Evolutionary conservation across 2,113 vertebrate species (phyloP).

Genomic region (Gnathonemus echidnorhynchus): DNA sequence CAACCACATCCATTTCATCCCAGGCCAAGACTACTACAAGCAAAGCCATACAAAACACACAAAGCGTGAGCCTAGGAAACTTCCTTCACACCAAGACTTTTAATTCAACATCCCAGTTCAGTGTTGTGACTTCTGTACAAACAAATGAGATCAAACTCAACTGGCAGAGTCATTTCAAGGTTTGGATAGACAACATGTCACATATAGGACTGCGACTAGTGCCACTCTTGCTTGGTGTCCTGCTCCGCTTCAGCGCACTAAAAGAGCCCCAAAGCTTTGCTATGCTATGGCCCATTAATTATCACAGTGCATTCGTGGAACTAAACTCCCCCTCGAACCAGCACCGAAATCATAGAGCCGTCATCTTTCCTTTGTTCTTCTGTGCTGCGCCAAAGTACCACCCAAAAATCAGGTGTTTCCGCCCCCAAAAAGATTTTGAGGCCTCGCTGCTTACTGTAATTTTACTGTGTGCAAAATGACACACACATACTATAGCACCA

Average conservation of each 20-base stretch:
- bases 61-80: neutral
- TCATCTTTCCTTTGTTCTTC: neutral
- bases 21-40: neutral
- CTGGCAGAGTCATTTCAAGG: neutral
- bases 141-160: neutral
- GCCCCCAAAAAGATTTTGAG: neutral
- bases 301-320: neutral
- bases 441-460: neutral
- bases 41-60: neutral
- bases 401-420: neutral
- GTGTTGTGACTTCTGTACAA: neutral
- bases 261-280: neutral
- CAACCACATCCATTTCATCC: neutral
- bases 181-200: neutral
- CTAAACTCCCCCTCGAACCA: neutral
- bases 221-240: neutral
- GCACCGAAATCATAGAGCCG: neutral
- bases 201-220: neutral
- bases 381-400: neutral
- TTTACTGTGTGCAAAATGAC: neutral
- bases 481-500: neutral
- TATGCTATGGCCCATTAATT: neutral
- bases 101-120: neutral
- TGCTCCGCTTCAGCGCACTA: neutral
- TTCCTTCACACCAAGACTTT: neutral